Base-by-base conservation (phyloP, 2,888 invertebrate genomes). In the Drosophila eohydei region DNA sequence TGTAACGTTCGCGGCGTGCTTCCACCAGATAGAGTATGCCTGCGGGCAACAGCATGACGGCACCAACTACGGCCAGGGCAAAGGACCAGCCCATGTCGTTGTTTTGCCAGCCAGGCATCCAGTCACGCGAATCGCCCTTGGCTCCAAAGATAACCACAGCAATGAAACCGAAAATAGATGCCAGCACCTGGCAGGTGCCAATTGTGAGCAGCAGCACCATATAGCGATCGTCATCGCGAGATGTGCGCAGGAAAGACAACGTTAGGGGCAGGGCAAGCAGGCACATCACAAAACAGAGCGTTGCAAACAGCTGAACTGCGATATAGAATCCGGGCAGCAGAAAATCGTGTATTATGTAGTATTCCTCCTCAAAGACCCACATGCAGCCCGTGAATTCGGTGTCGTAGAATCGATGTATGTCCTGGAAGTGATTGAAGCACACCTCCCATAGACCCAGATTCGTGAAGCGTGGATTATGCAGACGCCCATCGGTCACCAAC, bases 301-400 rank as follows among this genome's bases (percentile, higher is more conserved):
- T 98, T 91, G 97, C 98, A 94, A 98, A 97, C 78, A 98, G 96
- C 92, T 99, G 98, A 0, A 98, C 98, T 0, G 97, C 96, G 63
- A 98, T 96, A 90, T 98, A 98, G 94, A 98, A 99, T 14, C 96
- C 96, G 59, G 98, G 98, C 82, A 98, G 93, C 4, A 99, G 93
- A 87, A 97, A 96, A 84, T 98, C 96, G 88, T 97, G 96, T 79
- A 99, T 97, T 67, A 98, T 98, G 91, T 98, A 97, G 92, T 97
- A 98, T 93, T 99, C 98, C 92, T 98, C 98, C 93, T 98, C 97
- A 90, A 98, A 98, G 70, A 99, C 97, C 98, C 98, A 99, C 97
- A 98, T 98, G 91, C 99, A 99, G 0, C 97, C 97, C 16, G 94
- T 94, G 88, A 97, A 97, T 59, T 94, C 94, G 6, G 95, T 95